phyloP scores from a whole-genome alignment of 2,113 vertebrate species.

The Leptobrachium leishanense region DNA sequence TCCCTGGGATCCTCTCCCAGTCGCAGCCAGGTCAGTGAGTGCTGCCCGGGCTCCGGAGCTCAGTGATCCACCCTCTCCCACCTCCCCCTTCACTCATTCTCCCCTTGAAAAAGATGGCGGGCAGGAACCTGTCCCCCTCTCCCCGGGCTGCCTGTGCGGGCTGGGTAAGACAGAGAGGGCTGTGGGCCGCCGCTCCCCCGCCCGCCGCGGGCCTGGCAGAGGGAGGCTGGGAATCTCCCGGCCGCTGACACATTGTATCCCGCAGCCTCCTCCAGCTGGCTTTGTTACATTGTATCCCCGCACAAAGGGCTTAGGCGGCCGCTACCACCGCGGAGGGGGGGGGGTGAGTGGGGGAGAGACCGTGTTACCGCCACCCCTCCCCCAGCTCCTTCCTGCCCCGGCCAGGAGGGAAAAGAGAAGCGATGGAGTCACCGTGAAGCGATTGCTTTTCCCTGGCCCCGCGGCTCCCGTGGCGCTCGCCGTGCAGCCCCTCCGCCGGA shows the following conservation, averaged over 20 bases:
- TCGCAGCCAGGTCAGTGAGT: not conserved
- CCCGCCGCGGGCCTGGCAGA: not conserved
- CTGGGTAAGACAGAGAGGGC: not conserved
- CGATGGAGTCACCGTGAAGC: conserved; percentile 67
- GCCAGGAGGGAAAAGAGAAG: conserved; percentile 52
- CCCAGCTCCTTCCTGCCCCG: conserved; percentile 49
- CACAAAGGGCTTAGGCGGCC: conserved; percentile 68
- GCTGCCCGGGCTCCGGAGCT: not conserved
- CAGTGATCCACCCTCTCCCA: conserved; percentile 6
- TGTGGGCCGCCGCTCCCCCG: not conserved
- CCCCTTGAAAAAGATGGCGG: conserved; percentile 90
- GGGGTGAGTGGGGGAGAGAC: conserved; percentile 25
- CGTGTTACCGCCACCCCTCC: conserved; percentile 26
- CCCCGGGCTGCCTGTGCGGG: conserved; percentile 13
- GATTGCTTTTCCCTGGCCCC: conserved; percentile 73
- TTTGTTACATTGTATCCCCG: conserved; percentile 83
- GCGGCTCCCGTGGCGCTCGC: conserved; percentile 77
- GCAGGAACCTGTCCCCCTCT: conserved; percentile 58
- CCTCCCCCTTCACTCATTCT: conserved; percentile 52
- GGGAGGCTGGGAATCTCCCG: conserved; percentile 34
- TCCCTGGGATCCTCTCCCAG: not conserved
- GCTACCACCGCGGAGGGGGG: conserved; percentile 49
- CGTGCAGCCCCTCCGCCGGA: conserved; percentile 72
- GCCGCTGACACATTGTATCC: conserved; percentile 47
- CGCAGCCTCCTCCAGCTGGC: conserved; percentile 55